Evolutionary conservation across 2,113 vertebrate species (phyloP).

Genomic region (Rissa tridactyla): DNA sequence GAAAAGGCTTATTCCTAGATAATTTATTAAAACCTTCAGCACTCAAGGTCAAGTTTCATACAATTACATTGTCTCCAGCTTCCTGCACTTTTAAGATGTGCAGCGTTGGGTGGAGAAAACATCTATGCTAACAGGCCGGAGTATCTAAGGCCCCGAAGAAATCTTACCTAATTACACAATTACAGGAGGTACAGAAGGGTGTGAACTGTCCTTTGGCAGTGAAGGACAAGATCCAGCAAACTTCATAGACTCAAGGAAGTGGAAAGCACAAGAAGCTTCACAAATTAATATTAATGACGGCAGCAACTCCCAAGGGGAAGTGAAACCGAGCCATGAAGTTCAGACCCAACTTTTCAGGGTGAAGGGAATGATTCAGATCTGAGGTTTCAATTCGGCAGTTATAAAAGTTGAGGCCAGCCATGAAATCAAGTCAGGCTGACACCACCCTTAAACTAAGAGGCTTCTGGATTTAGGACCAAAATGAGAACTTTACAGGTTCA

Average conservation of each 20-base stretch:
- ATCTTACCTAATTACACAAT: conserved; percentile 57
- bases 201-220: conserved; percentile 61
- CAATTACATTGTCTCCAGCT: conserved; percentile 40
- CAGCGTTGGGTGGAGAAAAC: conserved; percentile 27
- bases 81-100: conserved; percentile 42
- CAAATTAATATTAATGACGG: conserved; percentile 47
- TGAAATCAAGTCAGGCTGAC: not conserved
- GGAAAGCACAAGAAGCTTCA: conserved; percentile 42
- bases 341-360: not conserved
- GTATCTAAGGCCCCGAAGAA: conserved; percentile 55
- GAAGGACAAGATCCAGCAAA: conserved; percentile 60
- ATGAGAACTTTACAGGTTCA: not conserved
- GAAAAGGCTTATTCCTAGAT: conserved; percentile 42
- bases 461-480: not conserved
- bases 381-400: conserved; percentile 15
- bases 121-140: conserved; percentile 26
- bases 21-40: conserved; percentile 46
- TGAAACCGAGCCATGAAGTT: conserved; percentile 18
- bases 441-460: not conserved
- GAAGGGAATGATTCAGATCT: conserved; percentile 20
- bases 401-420: not conserved
- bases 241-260: conserved; percentile 58
- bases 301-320: conserved; percentile 41
- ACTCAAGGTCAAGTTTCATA: conserved; percentile 40
- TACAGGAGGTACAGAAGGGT: conserved; percentile 45